Conservation (phyloP, 2,113 vertebrate genomes). For the Ochotona princeps region DNA sequence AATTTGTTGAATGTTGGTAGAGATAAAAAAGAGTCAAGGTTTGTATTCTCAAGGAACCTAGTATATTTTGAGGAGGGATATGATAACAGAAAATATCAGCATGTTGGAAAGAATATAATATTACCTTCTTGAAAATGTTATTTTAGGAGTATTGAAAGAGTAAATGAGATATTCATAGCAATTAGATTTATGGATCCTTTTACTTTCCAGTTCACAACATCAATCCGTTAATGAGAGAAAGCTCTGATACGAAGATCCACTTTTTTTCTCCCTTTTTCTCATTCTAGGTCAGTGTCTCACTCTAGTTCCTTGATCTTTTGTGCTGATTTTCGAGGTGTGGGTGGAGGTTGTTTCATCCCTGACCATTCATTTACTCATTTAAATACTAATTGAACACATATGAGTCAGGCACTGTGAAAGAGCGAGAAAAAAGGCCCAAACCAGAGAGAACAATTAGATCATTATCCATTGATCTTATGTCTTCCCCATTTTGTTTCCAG, state of each 20-base stretch:
- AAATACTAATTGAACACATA: neutral
- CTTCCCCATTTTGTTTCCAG: neutral
- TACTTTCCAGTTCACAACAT: neutral
- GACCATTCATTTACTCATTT: neutral
- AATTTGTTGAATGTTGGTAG: neutral
- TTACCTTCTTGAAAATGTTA: neutral
- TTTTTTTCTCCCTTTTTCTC: neutral
- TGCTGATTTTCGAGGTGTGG: neutral
- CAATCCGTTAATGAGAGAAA: neutral
- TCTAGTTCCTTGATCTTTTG: neutral
- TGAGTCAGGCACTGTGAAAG: no score
- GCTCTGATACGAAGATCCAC: neutral
- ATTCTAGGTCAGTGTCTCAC: neutral
- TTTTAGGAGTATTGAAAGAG: neutral
- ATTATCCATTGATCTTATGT: neutral
- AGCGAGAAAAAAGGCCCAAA: neutral
- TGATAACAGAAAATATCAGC: neutral
- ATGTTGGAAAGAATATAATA: constrained; percentile 21
- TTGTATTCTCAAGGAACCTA: neutral
- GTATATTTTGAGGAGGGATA: neutral
- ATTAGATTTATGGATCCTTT: neutral
- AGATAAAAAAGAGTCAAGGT: neutral
- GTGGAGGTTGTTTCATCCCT: neutral
- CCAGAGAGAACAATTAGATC: neutral
- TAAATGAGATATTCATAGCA: neutral